phyloP scores from a whole-genome alignment of 1,140 invertebrate species.

The Anastrepha obliqua region DNA sequence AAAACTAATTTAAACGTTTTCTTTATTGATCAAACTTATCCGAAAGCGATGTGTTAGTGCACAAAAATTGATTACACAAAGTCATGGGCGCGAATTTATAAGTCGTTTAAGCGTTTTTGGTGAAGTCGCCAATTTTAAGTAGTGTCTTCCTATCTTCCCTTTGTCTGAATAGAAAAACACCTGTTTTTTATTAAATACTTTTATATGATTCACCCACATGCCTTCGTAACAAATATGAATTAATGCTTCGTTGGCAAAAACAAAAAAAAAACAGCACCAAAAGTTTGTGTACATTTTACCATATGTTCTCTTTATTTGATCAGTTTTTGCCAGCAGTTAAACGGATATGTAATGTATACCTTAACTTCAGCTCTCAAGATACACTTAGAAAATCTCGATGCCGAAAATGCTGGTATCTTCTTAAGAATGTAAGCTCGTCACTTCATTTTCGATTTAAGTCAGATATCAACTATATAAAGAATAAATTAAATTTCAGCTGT shows the following conservation, averaged over 20 bases:
- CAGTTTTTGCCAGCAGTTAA: no score
- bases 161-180: not conserved
- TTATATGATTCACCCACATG: not conserved
- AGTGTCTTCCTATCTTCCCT: not conserved
- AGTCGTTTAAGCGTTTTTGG: no score
- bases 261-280: not conserved
- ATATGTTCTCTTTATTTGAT: not conserved
- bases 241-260: constrained; percentile 25
- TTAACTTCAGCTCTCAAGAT: not conserved
- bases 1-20: no score
- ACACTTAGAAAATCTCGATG: not conserved
- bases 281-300: constrained; percentile 16
- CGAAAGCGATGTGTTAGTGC: no score
- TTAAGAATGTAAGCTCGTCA: not conserved
- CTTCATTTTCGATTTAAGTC: not conserved
- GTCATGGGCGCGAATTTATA: no score
- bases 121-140: no score
- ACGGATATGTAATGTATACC: not conserved
- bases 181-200: not conserved
- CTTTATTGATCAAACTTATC: no score
- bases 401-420: not conserved
- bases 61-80: no score
- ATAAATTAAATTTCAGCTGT: not conserved
- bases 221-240: not conserved
- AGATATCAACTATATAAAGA: constrained; percentile 1